Evolutionary conservation across 2,888 invertebrate genomes (phyloP).

Genomic region (Exephanes ischioxanthus): DNA sequence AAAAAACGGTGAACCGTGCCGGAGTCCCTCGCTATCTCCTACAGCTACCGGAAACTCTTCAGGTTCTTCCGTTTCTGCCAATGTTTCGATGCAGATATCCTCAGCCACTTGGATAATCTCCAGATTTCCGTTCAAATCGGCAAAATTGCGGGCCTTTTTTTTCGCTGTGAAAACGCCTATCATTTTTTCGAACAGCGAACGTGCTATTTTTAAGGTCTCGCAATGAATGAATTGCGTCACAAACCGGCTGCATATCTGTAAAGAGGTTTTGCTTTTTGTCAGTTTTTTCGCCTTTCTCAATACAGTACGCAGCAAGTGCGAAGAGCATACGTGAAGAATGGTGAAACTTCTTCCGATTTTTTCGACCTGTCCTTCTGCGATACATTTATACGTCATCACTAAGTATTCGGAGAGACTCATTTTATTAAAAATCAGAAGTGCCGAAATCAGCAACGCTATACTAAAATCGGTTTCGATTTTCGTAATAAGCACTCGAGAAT

Average conservation of each 20-base stretch:
- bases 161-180: not conserved
- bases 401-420: not conserved
- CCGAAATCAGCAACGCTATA: not conserved
- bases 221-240: slow-evolving; percentile 6
- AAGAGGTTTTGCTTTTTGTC: not conserved
- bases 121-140: not conserved
- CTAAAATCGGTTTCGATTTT: slow-evolving; percentile 32
- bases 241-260: not conserved
- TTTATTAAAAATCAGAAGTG: not conserved
- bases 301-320: slow-evolving; percentile 21
- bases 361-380: not conserved
- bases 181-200: not conserved
- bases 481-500: not conserved
- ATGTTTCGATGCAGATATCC: not conserved
- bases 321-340: slow-evolving; percentile 16
- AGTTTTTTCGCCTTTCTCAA: slow-evolving; percentile 24
- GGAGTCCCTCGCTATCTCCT: not conserved
- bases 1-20: not conserved
- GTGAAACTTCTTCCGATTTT: not conserved
- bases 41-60: not conserved
- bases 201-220: not conserved
- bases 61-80: not conserved
- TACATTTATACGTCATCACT: not conserved
- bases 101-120: not conserved
- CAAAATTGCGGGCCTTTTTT: not conserved